A percentile compares a stretch with the other conserved stretches of the same genome.
These are phyloP conservation scores for Harpalus rufipes DNA, from an alignment of 2,888 invertebrate species.

Conservation along the genomic window DNA sequence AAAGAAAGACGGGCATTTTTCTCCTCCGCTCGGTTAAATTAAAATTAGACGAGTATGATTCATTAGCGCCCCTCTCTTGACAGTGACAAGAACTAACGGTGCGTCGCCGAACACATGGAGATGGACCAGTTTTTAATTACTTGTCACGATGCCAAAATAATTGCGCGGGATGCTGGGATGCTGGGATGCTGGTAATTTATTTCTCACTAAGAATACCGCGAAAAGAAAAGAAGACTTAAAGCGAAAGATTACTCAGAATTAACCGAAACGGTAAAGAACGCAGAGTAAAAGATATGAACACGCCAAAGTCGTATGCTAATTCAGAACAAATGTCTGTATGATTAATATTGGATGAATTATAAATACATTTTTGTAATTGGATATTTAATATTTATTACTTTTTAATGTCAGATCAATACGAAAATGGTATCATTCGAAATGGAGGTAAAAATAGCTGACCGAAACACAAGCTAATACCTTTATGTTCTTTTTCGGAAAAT, in stretches of 20 bases:
- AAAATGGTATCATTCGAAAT: constrained; percentile 20
- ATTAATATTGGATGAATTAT: constrained; percentile 31
- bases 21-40: constrained; percentile 61
- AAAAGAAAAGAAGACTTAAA: constrained; percentile 11
- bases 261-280: constrained; percentile 11
- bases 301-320: constrained; percentile 47
- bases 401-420: constrained; percentile 43
- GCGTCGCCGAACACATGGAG: constrained; percentile 58
- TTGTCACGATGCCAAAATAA: constrained; percentile 64
- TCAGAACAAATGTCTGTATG: constrained; percentile 26
- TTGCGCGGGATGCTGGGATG: constrained; percentile 52
- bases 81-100: constrained; percentile 62
- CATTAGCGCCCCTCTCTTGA: constrained; percentile 62
- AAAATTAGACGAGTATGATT: constrained; percentile 66
- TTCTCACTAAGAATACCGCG: constrained; percentile 50
- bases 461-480: background rate
- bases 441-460: background rate
- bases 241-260: constrained; percentile 24
- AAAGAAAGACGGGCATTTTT: constrained; percentile 55
- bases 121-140: constrained; percentile 65
- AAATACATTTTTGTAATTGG: constrained; percentile 51
- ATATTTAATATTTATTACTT: constrained; percentile 51
- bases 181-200: constrained; percentile 28
- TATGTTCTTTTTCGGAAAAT: background rate
- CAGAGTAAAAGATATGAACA: constrained; percentile 9